Conservation (phyloP, 2,888 invertebrate species). For the Amorpha juglandis region DNA sequence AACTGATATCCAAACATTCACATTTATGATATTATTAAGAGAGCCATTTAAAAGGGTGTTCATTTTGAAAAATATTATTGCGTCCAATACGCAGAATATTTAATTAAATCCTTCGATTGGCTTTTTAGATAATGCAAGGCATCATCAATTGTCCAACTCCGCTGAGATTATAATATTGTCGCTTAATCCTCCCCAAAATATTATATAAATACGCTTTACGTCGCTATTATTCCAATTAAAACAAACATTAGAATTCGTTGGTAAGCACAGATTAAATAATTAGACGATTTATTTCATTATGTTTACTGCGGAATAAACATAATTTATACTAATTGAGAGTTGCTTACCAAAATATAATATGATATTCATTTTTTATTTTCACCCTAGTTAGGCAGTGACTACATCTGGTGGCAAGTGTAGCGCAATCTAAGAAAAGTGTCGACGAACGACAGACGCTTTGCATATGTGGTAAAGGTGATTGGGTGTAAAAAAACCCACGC, state of each 20-base stretch:
- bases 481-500: no score
- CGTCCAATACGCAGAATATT: slow-evolving; percentile 46
- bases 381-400: no score
- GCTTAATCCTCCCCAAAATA: slow-evolving; percentile 46
- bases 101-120: slow-evolving; percentile 63
- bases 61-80: slow-evolving; percentile 32
- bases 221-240: slow-evolving; percentile 32
- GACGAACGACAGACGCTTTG: no score
- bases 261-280: background rate
- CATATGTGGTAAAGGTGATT: no score
- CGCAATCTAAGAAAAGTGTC: no score
- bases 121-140: slow-evolving; percentile 66
- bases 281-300: background rate
- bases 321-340: background rate
- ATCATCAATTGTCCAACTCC: slow-evolving; percentile 50
- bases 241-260: background rate
- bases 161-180: slow-evolving; percentile 57
- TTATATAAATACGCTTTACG: slow-evolving; percentile 47
- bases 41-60: slow-evolving; percentile 27
- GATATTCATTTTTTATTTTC: no score
- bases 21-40: no score
- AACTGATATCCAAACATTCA: no score
- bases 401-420: no score
- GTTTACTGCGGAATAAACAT: background rate
- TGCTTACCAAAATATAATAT: no score